Conservation (phyloP, 2,113 vertebrate genomes). For the human (Homo sapiens) region GRCh38 chr3:33611001-33611500, state of each 20-base stretch:
- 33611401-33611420: not conserved
- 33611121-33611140: not conserved
- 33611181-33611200: not conserved
- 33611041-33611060: not conserved
- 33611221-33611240: not conserved
- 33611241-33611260: not conserved
- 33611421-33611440: not conserved
- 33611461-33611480: not conserved
- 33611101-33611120: not conserved
- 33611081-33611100: not conserved
- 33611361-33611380: not conserved
- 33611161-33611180: not conserved
- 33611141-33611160: not conserved
- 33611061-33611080: not conserved
- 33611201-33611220: not conserved
- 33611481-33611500: not conserved
- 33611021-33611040: not conserved
- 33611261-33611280: not conserved
- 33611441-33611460: not conserved
- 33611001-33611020: not conserved
- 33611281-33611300: not conserved
- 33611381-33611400: not conserved
- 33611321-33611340: not conserved
- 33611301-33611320: not conserved
- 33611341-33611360: not conserved